These are phyloP conservation scores for Cottus gobio DNA, from an alignment of 2,113 vertebrate genomes.

Conservation along the genomic window DNA sequence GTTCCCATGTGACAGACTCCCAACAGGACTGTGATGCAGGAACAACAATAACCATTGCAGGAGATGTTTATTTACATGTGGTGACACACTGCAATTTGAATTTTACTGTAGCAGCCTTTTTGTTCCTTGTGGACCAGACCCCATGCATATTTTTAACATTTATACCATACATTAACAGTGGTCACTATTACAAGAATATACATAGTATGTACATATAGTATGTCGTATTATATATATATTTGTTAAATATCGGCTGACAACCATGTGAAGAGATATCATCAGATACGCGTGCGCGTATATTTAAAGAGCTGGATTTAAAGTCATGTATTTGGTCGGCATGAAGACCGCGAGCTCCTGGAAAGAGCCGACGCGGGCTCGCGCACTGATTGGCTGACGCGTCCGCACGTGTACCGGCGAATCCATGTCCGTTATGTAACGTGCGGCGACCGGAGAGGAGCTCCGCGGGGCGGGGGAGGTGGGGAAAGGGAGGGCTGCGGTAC, in stretches of 20 bases:
- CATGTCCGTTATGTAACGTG: slow-evolving; percentile 60
- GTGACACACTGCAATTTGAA: not conserved
- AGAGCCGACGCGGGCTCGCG: not conserved
- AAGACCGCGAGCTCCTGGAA: not conserved
- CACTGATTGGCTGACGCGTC: slow-evolving; percentile 47
- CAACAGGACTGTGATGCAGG: slow-evolving; percentile 10
- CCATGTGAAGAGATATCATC: too few species aligned
- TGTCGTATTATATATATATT: too few species aligned
- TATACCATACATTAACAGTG: not conserved
- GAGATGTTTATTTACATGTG: slow-evolving; percentile 30
- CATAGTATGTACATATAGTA: not conserved
- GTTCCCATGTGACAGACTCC: slow-evolving; percentile 39
- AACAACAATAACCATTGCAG: not conserved
- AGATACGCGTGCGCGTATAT: too few species aligned
- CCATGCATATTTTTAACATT: not conserved
- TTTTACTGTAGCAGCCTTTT: not conserved
- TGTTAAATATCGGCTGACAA: too few species aligned
- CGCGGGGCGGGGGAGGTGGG: not conserved
- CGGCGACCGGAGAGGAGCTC: not conserved
- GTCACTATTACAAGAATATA: not conserved
- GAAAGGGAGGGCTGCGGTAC: slow-evolving; percentile 16
- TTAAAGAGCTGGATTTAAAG: slow-evolving; percentile 17
- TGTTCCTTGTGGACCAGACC: not conserved
- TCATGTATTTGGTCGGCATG: not conserved
- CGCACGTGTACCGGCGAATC: slow-evolving; percentile 70